Percentiles rank a stretch among this genome's conserved stretches.
phyloP scores from a whole-genome alignment of 2,113 vertebrate genomes.

The Platichthys stellatus region DNA sequence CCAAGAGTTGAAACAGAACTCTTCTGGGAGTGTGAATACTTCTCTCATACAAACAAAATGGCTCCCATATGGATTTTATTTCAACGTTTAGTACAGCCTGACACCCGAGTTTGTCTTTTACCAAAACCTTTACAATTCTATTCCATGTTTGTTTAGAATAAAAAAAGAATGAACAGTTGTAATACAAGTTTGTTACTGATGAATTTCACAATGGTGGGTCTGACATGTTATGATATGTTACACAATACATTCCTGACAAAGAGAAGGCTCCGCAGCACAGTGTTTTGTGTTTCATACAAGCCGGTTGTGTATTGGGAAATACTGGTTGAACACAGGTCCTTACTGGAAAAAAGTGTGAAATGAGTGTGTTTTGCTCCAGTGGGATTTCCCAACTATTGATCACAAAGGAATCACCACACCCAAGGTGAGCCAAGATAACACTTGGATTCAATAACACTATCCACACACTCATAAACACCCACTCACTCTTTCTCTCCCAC shows the following conservation, averaged over 20 bases:
- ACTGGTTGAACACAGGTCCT: slow-evolving; percentile 18
- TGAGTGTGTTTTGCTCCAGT: slow-evolving; percentile 31
- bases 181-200: background rate
- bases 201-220: background rate
- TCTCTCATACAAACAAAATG: slow-evolving; percentile 1
- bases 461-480: slow-evolving; percentile 17
- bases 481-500: slow-evolving; percentile 7
- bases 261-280: background rate
- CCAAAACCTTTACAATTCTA: background rate
- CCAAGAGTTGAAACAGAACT: slow-evolving; percentile 12
- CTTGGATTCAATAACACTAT: slow-evolving; percentile 55
- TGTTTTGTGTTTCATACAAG: slow-evolving; percentile 26
- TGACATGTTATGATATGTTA: slow-evolving; percentile 17
- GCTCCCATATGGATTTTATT: background rate
- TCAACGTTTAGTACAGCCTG: background rate
- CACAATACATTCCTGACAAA: slow-evolving; percentile 1
- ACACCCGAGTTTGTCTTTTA: slow-evolving; percentile 1
- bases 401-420: slow-evolving; percentile 54
- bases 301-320: slow-evolving; percentile 1
- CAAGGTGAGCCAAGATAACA: slow-evolving; percentile 62
- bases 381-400: slow-evolving; percentile 71
- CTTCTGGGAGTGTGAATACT: slow-evolving; percentile 9
- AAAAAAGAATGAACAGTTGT: background rate
- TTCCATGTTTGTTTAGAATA: background rate
- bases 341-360: slow-evolving; percentile 31